Evolutionary conservation across 2,888 invertebrate species (phyloP), one percentile per base, ranked within the genome.

Genomic region (Chloroclystis v-ata): DNA sequence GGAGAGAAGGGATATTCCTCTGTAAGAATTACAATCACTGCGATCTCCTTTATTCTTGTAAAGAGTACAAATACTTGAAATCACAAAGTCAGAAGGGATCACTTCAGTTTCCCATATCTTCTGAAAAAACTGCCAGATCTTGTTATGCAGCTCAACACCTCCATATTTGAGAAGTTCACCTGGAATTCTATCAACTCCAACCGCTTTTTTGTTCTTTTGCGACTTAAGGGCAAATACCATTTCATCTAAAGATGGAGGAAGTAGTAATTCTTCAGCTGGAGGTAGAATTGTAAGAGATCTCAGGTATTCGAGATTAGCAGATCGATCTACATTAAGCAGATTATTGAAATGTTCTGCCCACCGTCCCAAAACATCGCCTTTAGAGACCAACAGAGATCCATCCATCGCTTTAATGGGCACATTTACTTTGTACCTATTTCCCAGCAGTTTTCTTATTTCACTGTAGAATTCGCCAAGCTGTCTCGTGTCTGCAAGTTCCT

Each of bases 21-120:
- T 28, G 28, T 28, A 28, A 9, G n/a, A 28, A 10, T 28, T 44
- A 10, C 44, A 38, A 7, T 44, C 38, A 4, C 28, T 7, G 9
- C 37, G 37, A 13, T 28, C 28, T 9, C 37, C 37, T 13, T 37
- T 37, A 9, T 37, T 37, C 28, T 37, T 43, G 7, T 44, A 38
- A 1, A 38, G 4, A 7, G 37, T 9, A 11, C 43, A 37, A 1
- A 43, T 11, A 9, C 11, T 24, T 5, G 43, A 43, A 1, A 32
- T 10, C 7, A 4, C n/a, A 43, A 43, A 20, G 29, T 14, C 16
- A 24, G 28, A 25, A 28, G 25, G 26, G 20, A 24, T 35, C 4
- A 35, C 16, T 11, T 43, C 20, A 0, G n/a, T n/a, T n/a, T n/a
- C n/a, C n/a, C n/a, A n/a, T n/a, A n/a, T n/a, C n/a, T n/a, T n/a